Evolutionary conservation across 2,797 vertebrate species (phyloP).

Genomic region (Zalophus californianus): DNA sequence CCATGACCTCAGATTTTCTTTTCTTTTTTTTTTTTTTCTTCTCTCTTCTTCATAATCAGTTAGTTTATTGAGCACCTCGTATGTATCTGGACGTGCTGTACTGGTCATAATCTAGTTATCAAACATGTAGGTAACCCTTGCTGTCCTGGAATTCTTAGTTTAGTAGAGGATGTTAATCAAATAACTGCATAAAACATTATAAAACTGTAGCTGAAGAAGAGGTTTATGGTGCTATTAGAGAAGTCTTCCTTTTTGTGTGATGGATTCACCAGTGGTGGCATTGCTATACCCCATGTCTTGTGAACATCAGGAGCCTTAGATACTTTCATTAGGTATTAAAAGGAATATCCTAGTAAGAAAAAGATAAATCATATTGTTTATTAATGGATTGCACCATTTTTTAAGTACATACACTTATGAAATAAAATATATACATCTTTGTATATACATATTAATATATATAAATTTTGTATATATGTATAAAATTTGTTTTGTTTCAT

Average conservation of each 20-base stretch:
- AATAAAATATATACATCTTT: background rate
- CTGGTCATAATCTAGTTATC: background rate
- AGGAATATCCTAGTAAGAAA: background rate
- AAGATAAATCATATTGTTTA: background rate
- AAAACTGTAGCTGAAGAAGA: background rate
- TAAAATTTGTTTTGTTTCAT: background rate
- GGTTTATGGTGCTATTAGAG: background rate
- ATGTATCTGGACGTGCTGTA: background rate
- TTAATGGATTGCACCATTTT: background rate
- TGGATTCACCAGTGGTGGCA: background rate
- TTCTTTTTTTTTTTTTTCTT: background rate
- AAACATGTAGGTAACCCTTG: background rate
- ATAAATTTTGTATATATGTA: background rate
- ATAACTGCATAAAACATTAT: background rate
- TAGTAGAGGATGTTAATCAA: background rate
- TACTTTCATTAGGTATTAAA: background rate
- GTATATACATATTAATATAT: background rate
- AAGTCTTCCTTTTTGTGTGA: conserved; percentile 6
- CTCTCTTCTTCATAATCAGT: background rate
- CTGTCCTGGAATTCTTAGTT: conserved; percentile 1
- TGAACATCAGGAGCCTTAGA: background rate
- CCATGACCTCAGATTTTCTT: background rate
- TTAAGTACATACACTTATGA: background rate
- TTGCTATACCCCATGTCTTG: background rate
- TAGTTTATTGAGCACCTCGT: background rate